phyloP scores from a whole-genome alignment of 2,113 vertebrate species.

The Solenodon paradoxus region DNA sequence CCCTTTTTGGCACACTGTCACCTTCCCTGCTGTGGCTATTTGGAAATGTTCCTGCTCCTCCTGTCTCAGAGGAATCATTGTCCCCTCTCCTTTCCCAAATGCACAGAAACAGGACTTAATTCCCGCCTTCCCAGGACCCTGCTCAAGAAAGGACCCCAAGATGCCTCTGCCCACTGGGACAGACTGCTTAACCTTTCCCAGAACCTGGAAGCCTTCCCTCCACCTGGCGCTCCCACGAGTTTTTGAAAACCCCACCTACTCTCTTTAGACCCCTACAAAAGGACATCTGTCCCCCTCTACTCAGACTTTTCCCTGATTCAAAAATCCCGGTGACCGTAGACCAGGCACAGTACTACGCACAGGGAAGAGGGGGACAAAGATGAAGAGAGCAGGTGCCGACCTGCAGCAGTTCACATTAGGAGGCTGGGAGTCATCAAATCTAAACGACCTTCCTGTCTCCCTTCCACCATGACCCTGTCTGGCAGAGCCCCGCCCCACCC shows the following conservation, averaged over 20 bases:
- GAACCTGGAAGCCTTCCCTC: background rate
- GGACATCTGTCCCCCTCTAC: background rate
- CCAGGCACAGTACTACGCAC: background rate
- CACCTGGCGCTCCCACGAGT: background rate
- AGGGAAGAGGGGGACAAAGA: background rate
- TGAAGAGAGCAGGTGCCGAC: background rate
- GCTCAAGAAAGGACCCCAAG: background rate
- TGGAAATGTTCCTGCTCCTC: slow-evolving; percentile 53
- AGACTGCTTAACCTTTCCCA: background rate
- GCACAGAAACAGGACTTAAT: background rate
- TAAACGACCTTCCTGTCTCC: background rate
- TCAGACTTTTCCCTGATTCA: background rate
- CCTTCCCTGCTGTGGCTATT: slow-evolving; percentile 40
- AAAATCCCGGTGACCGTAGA: too few relatives aligned
- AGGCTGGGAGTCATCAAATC: background rate
- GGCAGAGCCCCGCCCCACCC: too few relatives aligned
- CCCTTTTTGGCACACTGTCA: slow-evolving; percentile 23
- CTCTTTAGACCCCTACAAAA: background rate
- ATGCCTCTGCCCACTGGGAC: background rate
- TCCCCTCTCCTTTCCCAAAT: slow-evolving; percentile 33
- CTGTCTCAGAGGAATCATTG: slow-evolving; percentile 47
- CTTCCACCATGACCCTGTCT: background rate
- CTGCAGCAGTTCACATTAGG: background rate
- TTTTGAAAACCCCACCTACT: background rate
- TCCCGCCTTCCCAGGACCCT: background rate